A percentile compares a stretch with the other conserved stretches of the same genome.
phyloP scores from a whole-genome alignment of 2,888 invertebrate species.

The Epirrhoe alternata region DNA sequence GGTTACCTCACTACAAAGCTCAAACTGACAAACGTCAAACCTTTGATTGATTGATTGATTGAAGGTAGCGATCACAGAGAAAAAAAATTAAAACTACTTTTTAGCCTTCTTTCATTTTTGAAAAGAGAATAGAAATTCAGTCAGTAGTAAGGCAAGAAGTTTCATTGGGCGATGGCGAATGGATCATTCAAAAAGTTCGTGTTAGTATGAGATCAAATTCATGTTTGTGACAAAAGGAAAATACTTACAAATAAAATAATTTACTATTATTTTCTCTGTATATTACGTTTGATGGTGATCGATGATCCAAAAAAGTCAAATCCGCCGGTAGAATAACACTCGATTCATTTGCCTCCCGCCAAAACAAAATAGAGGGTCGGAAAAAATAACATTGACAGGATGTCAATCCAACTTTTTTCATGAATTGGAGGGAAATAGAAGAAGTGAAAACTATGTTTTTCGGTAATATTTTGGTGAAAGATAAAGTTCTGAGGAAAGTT shows the following conservation, averaged over 20 bases:
- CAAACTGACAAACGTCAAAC: no score
- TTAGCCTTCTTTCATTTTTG: neutral
- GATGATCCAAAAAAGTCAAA: neutral
- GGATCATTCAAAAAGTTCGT: neutral
- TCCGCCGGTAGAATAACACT: conserved; percentile 14
- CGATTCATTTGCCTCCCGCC: conserved; percentile 11
- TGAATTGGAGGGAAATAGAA: neutral
- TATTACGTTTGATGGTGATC: neutral
- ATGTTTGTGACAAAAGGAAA: neutral
- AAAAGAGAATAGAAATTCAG: neutral
- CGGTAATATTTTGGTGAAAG: conserved; percentile 8
- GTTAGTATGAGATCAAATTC: neutral
- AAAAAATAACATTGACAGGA: conserved; percentile 16
- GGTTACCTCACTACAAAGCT: no score
- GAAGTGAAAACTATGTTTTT: conserved; percentile 29
- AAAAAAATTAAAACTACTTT: no score
- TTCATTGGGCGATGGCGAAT: neutral
- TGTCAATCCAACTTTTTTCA: neutral
- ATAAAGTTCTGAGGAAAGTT: conserved; percentile 4
- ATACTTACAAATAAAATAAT: neutral
- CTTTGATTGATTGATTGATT: no score
- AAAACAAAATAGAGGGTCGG: conserved; percentile 12
- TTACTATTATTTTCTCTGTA: neutral
- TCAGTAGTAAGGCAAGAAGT: neutral
- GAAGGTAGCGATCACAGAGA: no score